Evolutionary conservation across 92 coral and sea anemone species (phyloP), one percentile per base, ranked within the genome.

Genomic region (Galaxea fascicularis): DNA sequence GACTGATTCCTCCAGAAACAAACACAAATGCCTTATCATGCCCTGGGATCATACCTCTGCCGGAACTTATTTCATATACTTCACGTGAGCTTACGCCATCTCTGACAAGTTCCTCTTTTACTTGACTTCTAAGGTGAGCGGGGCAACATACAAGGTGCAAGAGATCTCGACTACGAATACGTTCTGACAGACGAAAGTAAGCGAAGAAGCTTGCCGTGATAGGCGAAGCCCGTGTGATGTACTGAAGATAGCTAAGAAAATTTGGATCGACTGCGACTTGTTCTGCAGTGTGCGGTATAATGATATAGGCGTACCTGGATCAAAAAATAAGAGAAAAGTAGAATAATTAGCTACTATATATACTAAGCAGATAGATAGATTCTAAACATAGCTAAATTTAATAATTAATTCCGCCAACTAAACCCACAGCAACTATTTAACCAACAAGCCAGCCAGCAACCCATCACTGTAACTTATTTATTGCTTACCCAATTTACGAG

Each of bases 81-180:
- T 35, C 39, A 10, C 56, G 1, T 10, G 24, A 20, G 0, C 17
- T 21, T 28, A 30, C 1, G 27, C 29, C 52, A 0, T 47, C 6
- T n/a, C 25, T 11, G 18, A 47, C 27, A 15, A 79, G 21, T 27
- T 79, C 62, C 4, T 47, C 13, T 26, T 10, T 28, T 12, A 65
- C 64, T 10, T 18, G 10, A 4, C 13, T 29, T 47, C 73, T 65
- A 0, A 46, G 64, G 49, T 79, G 74, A 29, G 74, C 71, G 0
- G 83, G 83, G 9, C 83, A 79, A 11, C 83, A 79, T n/a, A 79
- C 49, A 0, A 79, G 83, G 46, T 59, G 25, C 27, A 77, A 63
- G 25, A 77, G 18, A 28, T 60, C 82, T 41, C 25, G 82, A 7
- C 71, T 64, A 46, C 47, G 20, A 27, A 51, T 47, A 0, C 74